A percentile compares a stretch with the other conserved stretches of the same genome.
phyloP scores from a whole-genome alignment of 2,113 vertebrate genomes.

The Notarius lentiginosus region DNA sequence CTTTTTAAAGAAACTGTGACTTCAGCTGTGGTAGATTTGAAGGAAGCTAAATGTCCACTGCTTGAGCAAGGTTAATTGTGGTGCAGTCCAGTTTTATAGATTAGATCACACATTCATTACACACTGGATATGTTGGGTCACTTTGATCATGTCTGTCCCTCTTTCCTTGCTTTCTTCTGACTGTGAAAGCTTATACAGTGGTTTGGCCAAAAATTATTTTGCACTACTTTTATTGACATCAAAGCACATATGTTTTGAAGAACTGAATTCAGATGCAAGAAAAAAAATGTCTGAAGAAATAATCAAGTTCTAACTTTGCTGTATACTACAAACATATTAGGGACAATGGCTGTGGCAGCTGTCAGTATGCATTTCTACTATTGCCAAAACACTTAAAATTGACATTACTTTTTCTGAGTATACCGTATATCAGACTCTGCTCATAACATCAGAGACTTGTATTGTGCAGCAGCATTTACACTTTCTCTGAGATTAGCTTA shows the following conservation, averaged over 20 bases:
- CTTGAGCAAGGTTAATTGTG: not conserved
- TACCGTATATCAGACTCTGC: not conserved
- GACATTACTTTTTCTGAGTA: not conserved
- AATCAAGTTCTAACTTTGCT: not conserved
- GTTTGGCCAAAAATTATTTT: not conserved
- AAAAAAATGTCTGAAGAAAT: not conserved
- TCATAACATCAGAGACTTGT: not conserved
- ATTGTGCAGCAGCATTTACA: not conserved
- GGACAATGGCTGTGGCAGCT: not conserved
- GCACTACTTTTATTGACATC: not conserved
- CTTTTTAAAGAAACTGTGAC: not conserved
- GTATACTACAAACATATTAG: not conserved
- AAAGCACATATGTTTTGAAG: not conserved
- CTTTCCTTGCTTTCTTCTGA: not conserved
- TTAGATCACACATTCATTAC: not conserved
- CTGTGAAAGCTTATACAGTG: not conserved
- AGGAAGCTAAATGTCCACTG: not conserved
- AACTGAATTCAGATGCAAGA: not conserved
- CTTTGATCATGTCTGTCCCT: not conserved
- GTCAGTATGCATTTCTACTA: not conserved
- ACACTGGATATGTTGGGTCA: not conserved
- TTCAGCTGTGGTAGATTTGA: not conserved
- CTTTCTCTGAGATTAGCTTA: not conserved
- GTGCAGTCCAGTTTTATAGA: not conserved
- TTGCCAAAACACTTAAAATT: not conserved